phyloP scores from a whole-genome alignment of 2,888 invertebrate genomes.

The Sicus ferrugineus region DNA sequence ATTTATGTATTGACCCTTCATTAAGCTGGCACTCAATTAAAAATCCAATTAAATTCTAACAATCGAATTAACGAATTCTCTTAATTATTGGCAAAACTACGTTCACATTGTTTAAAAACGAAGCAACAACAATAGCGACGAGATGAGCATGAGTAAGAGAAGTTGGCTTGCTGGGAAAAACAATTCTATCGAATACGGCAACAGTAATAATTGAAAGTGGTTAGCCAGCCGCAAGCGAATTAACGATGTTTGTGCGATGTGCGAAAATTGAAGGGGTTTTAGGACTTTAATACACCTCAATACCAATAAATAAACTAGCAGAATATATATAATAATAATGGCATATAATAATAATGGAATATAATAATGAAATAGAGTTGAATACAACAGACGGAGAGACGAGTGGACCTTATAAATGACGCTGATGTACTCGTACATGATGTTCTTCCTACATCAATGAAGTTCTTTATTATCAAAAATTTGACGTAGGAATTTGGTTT shows the following conservation, averaged over 20 bases:
- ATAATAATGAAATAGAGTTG: too few relatives aligned
- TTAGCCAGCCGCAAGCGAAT: slow-evolving; percentile 6
- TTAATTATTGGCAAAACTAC: slow-evolving; percentile 7
- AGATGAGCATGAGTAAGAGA: slow-evolving; percentile 16
- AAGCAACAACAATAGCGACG: slow-evolving; percentile 19
- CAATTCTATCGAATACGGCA: slow-evolving; percentile 9
- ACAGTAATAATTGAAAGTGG: slow-evolving; percentile 6
- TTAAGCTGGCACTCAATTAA: slow-evolving; percentile 24
- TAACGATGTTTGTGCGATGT: not conserved
- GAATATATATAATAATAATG: too few relatives aligned
- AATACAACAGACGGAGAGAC: too few relatives aligned
- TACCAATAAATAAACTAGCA: too few relatives aligned
- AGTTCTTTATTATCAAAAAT: too few relatives aligned
- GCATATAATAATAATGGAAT: too few relatives aligned
- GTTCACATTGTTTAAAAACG: not conserved
- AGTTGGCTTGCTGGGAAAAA: not conserved
- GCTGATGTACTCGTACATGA: too few relatives aligned
- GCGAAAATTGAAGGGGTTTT: too few relatives aligned
- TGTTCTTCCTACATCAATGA: too few relatives aligned
- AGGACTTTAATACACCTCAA: too few relatives aligned
- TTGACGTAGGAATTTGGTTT: too few relatives aligned
- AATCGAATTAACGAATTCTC: slow-evolving; percentile 1
- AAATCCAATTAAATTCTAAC: slow-evolving; percentile 21
- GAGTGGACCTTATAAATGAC: too few relatives aligned
- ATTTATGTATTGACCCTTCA: not conserved